A percentile compares a stretch with the other conserved stretches of the same genome.
These are phyloP conservation scores for Nannoperca obscura DNA, from an alignment of 2,797 vertebrate species.

Conservation along the genomic window DNA sequence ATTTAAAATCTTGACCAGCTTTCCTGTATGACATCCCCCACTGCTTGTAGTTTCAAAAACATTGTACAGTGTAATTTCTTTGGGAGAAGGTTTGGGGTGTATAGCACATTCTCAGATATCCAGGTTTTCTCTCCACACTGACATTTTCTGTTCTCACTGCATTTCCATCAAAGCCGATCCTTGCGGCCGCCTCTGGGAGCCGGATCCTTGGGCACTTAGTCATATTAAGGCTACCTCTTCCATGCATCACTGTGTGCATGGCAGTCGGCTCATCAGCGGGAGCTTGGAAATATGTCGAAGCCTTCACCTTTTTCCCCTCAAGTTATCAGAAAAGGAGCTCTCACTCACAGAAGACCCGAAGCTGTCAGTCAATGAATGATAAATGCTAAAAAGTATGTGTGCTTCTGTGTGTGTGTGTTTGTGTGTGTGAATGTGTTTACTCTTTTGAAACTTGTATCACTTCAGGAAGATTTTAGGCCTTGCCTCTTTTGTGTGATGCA, in stretches of 20 bases:
- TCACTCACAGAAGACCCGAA: conserved; percentile 45
- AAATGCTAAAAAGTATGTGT: conserved; percentile 29
- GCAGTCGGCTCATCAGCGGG: conserved; percentile 40
- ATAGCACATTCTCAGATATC: conserved; percentile 39
- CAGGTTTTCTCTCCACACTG: conserved; percentile 47
- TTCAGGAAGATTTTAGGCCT: conserved; percentile 22
- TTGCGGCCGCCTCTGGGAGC: conserved; percentile 39
- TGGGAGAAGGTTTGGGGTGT: conserved; percentile 7
- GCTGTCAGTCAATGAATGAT: conserved; percentile 51
- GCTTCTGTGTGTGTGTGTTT: conserved; percentile 18
- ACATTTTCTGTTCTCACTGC: conserved; percentile 50
- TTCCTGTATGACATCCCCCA: neutral
- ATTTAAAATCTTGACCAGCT: neutral
- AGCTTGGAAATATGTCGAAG: conserved; percentile 45
- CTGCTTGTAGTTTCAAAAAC: conserved; percentile 4
- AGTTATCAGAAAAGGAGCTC: conserved; percentile 54
- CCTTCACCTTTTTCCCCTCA: conserved; percentile 46
- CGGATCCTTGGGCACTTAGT: conserved; percentile 49
- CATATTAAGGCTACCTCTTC: conserved; percentile 60
- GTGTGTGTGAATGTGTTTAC: conserved; percentile 10
- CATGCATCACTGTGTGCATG: conserved; percentile 59
- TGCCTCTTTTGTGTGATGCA: conserved; percentile 32
- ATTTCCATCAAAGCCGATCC: conserved; percentile 49
- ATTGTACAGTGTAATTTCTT: neutral
- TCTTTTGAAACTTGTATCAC: conserved; percentile 28